Evolutionary conservation across 2,113 vertebrate genomes (phyloP).

Genomic region (Cettia cetti): DNA sequence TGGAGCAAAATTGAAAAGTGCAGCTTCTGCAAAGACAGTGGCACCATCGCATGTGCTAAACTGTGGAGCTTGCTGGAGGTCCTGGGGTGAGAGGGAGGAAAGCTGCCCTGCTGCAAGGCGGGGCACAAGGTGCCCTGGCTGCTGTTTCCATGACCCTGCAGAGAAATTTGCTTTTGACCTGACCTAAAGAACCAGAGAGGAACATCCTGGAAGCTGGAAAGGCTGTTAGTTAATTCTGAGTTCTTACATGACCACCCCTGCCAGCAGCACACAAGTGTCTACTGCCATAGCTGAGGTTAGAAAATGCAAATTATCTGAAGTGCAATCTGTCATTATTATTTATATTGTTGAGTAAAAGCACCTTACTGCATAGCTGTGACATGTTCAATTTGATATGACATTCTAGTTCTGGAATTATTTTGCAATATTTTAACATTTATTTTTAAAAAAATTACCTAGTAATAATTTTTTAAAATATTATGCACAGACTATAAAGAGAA

Average conservation of each 20-base stretch:
- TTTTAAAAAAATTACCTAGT: not conserved
- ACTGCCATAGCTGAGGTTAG: not conserved
- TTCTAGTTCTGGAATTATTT: not conserved
- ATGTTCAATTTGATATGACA: not conserved
- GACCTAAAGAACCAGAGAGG: not conserved
- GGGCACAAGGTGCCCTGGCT: not conserved
- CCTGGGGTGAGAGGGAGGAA: accelerated
- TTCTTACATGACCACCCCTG: not conserved
- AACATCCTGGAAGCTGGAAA: not conserved
- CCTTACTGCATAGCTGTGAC: not conserved
- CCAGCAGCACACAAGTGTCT: not conserved
- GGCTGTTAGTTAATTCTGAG: not conserved
- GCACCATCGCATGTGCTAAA: accelerated
- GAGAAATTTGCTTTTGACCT: not conserved
- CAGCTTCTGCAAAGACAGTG: not conserved
- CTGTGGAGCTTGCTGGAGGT: not conserved
- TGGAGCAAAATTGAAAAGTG: not conserved
- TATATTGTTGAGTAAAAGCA: not conserved
- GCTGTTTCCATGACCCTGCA: not conserved
- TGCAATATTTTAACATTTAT: not conserved
- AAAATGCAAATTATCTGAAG: not conserved
- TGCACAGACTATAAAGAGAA: not conserved
- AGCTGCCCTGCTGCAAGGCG: not conserved
- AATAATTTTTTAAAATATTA: not conserved
- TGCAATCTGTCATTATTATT: not conserved